Base-by-base conservation (phyloP, 1,140 invertebrate species). In the Muscidifurax raptorellus region DNA sequence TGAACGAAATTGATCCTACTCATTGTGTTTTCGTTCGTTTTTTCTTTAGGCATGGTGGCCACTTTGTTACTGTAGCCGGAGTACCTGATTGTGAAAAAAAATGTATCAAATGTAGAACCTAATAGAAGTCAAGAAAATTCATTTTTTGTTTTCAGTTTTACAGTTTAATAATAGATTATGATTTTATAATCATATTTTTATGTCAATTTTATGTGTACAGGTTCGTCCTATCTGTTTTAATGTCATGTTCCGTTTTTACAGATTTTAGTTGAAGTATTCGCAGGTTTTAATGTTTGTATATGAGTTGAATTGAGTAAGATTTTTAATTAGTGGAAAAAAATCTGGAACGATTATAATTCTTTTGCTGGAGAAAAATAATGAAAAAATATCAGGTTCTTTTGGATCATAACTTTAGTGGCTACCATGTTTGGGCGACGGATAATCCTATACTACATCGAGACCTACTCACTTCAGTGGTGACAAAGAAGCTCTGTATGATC, bases 1-100 rank as follows among this genome's bases (percentile, higher is more conserved):
- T 18, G 32, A 85, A 85, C 66, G 47, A 82, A 69, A 69, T 85
- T 77, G 0, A 77, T 67, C 67, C 25, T 77, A n/a, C 18, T 30
- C 0, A 36, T 80, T 40, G 22, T 80, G n/a, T 69, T 71, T 72
- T 78, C 30, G 40, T 82, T 85, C 66, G 18, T 76, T 77, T 66
- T 76, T 78, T 66, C 36, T 72, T 82, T 78, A 75, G 28, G 18
- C 47, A 80, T 78, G 80, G 74, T 85, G 80, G 75, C 44, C 40
- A 77, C 22, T 15, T 74, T 47, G 47, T 80, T 75, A 36, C 22
- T 47, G 66, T 76, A 67, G 52, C 9, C 71, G 4, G 52, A 28
- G 32, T 78, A 78, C 22, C 74, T 78, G n/a, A 71, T 13, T 40
- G 30, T 28, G 30, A 22, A 80, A 36, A 28, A 30, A 22, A 59